phyloP scores from a whole-genome alignment of 2,888 invertebrate genomes.

The Zygothrica quintamaculata region DNA sequence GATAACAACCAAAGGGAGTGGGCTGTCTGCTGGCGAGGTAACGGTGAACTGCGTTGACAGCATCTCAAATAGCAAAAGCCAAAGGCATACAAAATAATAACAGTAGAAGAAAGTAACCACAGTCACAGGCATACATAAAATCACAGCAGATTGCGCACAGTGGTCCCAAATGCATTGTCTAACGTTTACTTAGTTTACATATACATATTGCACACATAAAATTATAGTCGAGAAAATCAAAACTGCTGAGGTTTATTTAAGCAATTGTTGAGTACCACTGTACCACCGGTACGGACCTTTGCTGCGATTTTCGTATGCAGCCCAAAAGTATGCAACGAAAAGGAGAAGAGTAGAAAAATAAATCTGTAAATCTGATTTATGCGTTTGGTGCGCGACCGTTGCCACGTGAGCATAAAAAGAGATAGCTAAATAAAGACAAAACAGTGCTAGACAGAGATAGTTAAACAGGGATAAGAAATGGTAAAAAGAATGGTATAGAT shows the following conservation, averaged over 20 bases:
- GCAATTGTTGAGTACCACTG: slow-evolving; percentile 23
- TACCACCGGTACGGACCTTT: slow-evolving; percentile 19
- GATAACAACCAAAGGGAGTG: neutral
- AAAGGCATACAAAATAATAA: slow-evolving; percentile 51
- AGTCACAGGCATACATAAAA: slow-evolving; percentile 17
- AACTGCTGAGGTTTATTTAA: too few species aligned
- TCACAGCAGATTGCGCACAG: slow-evolving; percentile 26
- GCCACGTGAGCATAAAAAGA: slow-evolving; percentile 23
- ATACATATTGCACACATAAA: too few species aligned
- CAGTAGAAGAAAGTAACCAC: slow-evolving; percentile 29
- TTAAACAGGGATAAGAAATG: neutral
- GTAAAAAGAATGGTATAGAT: neutral
- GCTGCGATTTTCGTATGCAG: slow-evolving; percentile 38
- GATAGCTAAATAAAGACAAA: slow-evolving; percentile 22
- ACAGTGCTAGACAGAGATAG: neutral
- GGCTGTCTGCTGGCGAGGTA: neutral
- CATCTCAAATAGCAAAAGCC: slow-evolving; percentile 68
- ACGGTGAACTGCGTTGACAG: slow-evolving; percentile 56
- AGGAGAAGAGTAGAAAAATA: slow-evolving; percentile 18
- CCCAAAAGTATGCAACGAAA: slow-evolving; percentile 52
- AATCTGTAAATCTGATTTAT: slow-evolving; percentile 81
- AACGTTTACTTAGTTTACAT: neutral
- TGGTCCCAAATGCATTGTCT: slow-evolving; percentile 10
- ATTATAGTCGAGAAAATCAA: too few species aligned
- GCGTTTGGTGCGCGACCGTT: slow-evolving; percentile 61